Evolutionary conservation across 2,888 invertebrate genomes (phyloP), one percentile per base, ranked within the genome.

Genomic region (Gari tellinella): DNA sequence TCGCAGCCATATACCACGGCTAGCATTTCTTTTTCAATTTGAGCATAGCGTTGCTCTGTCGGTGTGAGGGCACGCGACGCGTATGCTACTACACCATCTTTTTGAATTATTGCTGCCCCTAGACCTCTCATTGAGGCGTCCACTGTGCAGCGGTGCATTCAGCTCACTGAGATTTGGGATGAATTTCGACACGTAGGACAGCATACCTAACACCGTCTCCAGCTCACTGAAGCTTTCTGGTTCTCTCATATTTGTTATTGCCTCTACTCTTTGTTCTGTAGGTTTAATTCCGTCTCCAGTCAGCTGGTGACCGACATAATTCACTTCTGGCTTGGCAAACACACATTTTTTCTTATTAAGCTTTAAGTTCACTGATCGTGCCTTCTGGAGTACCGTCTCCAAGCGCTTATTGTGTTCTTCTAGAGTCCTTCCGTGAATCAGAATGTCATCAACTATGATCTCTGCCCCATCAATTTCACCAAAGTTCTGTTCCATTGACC

Each of bases 11-110:
- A n/a, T n/a, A n/a, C n/a, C n/a, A n/a, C n/a, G n/a, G n/a, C n/a
- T n/a, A n/a, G n/a, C n/a, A n/a, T n/a, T n/a, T n/a, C n/a, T n/a
- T n/a, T n/a, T n/a, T n/a, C n/a, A n/a, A n/a, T n/a, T 38, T 77
- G 67, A 1, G 70, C 66, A 52, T 77, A 72, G 5, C 58, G 61
- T 21, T 69, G 69, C 38, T 80, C 65, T 8, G 62, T 46, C 38
- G 43, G 23, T 38, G 80, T 68, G 15, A 80, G 31, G 8, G 68
- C n/a, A n/a, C n/a, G n/a, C n/a, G n/a, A n/a, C n/a, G n/a, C n/a
- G n/a, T n/a, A n/a, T n/a, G n/a, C n/a, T n/a, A n/a, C n/a, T n/a
- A n/a, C n/a, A n/a, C n/a, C n/a, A n/a, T n/a, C n/a, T n/a, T n/a
- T n/a, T n/a, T 70, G 70, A 10, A 70, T 21, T 1, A 70, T 17